Percentiles rank a stretch among this genome's conserved stretches.
These are phyloP conservation scores for Lycocerus yunnanus DNA, from an alignment of 2,888 invertebrate genomes.

Conservation along the genomic window DNA sequence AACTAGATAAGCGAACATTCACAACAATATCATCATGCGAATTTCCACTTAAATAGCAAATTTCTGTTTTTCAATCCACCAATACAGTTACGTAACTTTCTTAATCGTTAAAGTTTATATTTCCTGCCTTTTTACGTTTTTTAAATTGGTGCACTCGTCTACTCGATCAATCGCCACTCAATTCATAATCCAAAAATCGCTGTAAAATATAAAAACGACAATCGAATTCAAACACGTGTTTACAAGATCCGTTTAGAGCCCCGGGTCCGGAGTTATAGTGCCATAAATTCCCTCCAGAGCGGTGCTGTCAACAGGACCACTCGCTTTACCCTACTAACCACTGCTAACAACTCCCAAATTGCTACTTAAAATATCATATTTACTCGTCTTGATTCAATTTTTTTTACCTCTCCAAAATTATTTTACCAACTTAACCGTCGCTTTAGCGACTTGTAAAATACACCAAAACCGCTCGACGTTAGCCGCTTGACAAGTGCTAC, in stretches of 20 bases:
- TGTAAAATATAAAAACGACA: slow-evolving; percentile 26
- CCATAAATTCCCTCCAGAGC: slow-evolving; percentile 45
- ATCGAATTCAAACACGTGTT: slow-evolving; percentile 28
- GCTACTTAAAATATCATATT: slow-evolving; percentile 48
- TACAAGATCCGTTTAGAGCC: slow-evolving; percentile 43
- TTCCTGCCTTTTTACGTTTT: background rate
- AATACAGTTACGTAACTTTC: background rate
- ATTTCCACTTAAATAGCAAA: slow-evolving; percentile 9
- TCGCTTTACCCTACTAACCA: slow-evolving; percentile 53
- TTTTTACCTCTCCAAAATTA: background rate
- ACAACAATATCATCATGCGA: slow-evolving; percentile 10
- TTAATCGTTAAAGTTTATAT: background rate
- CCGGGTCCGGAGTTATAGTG: slow-evolving; percentile 51
- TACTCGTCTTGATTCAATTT: background rate
- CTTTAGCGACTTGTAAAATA: background rate
- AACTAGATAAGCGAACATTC: slow-evolving; percentile 10
- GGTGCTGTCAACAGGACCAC: slow-evolving; percentile 40
- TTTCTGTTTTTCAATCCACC: background rate
- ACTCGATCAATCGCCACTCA: background rate
- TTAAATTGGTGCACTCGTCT: no score
- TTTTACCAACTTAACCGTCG: background rate
- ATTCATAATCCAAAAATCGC: background rate
- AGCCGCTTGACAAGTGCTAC: background rate
- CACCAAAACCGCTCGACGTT: background rate
- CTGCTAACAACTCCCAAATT: slow-evolving; percentile 56